phyloP scores from a whole-genome alignment of 2,888 invertebrate species.

The Tachina grossa region DNA sequence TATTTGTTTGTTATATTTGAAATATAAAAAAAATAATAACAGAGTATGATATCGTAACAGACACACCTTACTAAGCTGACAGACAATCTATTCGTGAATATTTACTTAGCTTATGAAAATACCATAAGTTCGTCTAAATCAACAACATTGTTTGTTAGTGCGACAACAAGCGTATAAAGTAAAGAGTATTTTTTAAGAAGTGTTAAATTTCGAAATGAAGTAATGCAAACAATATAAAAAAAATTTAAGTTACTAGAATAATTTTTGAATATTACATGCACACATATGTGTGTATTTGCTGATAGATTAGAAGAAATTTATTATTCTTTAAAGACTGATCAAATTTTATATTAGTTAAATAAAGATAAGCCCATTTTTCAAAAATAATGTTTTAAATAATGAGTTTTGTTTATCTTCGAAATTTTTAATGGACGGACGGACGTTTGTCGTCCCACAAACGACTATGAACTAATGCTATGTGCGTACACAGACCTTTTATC shows the following conservation, averaged over 20 bases:
- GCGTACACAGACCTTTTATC: too few relatives aligned
- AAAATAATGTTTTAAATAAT: too few relatives aligned
- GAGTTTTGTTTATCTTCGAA: too few relatives aligned
- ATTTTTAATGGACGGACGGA: too few relatives aligned
- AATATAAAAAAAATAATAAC: slow-evolving; percentile 17
- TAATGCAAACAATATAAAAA: not conserved
- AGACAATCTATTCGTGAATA: slow-evolving; percentile 40
- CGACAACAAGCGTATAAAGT: not conserved
- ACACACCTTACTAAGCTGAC: slow-evolving; percentile 52
- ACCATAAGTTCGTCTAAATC: slow-evolving; percentile 35
- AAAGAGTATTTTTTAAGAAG: not conserved
- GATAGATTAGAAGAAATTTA: too few relatives aligned
- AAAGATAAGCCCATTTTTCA: too few relatives aligned
- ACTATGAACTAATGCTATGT: too few relatives aligned
- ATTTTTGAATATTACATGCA: too few relatives aligned
- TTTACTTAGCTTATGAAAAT: slow-evolving; percentile 34
- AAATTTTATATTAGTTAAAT: too few relatives aligned
- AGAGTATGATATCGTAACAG: slow-evolving; percentile 46
- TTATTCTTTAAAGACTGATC: too few relatives aligned
- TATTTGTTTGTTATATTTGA: slow-evolving; percentile 53
- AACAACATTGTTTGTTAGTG: not conserved
- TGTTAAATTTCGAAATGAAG: not conserved
- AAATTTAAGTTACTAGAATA: not conserved
- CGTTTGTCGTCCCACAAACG: too few relatives aligned
- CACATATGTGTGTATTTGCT: too few relatives aligned